Conservation (phyloP, 2,888 invertebrate genomes). For the Tetramorium bicarinatum region DNA sequence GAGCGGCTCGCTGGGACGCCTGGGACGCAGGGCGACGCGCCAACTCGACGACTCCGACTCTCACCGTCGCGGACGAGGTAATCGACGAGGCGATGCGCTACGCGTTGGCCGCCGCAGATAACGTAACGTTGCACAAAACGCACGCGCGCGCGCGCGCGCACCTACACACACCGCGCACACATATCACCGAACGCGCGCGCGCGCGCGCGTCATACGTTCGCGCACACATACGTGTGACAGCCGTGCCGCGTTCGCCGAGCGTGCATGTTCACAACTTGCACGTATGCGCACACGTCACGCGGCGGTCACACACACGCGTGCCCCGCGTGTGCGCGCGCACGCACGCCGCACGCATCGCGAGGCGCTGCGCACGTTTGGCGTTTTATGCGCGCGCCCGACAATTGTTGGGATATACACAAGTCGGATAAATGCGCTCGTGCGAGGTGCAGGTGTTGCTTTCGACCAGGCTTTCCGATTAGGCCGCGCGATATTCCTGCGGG, state of each 20-base stretch:
- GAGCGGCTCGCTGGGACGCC: background rate
- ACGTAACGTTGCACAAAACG: conserved; percentile 65
- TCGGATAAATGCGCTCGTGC: background rate
- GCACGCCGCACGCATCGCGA: background rate
- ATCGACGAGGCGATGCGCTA: background rate
- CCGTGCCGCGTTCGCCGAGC: background rate
- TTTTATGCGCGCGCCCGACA: background rate
- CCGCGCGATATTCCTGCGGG: background rate
- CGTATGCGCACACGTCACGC: background rate
- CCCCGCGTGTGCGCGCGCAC: background rate
- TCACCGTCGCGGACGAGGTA: background rate
- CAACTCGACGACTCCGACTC: background rate
- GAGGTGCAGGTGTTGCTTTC: background rate
- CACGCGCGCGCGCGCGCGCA: conserved; percentile 6
- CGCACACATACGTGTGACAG: background rate
- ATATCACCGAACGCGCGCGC: conserved; percentile 24
- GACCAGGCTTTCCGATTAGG: background rate
- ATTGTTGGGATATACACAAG: background rate
- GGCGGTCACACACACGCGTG: background rate
- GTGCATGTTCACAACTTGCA: background rate
- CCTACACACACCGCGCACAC: background rate
- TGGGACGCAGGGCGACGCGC: background rate
- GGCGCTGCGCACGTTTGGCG: conserved; percentile 11
- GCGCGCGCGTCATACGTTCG: background rate
- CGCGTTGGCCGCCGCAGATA: conserved; percentile 52